Evolutionary conservation across 2,113 vertebrate genomes (phyloP), one percentile per base, ranked within the genome.

Genomic region (Pseudonaja textilis): DNA sequence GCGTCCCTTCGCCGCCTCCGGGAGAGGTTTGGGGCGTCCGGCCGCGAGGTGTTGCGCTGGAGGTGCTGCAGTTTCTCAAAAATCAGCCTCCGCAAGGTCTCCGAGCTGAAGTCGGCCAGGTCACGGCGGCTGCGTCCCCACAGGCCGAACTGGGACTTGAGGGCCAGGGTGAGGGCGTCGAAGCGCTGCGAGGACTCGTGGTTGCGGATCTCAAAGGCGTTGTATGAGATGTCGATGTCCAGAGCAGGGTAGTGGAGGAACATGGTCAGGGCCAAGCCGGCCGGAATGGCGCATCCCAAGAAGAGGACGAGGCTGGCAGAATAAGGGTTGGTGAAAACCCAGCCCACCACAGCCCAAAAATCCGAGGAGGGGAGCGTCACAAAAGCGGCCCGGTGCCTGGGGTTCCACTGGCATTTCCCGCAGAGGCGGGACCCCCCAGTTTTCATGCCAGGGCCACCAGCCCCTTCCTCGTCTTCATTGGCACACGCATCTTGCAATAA

Each of bases 211-310:
- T 99, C 99, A 0, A 99, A 99, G 87, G 99, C 99, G 0, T 99
- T 99, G 97, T 99, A 99, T 91, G 99, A 99, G 95, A 99, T 99
- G 96, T 99, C 99, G 0, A 99, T 99, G 93, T 99, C 99, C 97
- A 99, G 97, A 1, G 99, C 98, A 0, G 99, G 99, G 96, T 98
- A 99, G 97, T 97, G 98, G 89, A 99, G 97, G 95, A 99, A 99
- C 99, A 99, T 99, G 95, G 98, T 97, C 81, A 97, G 95, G 3
- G 99, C 98, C 22, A 99, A 97, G 89, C 97, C 95, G 1, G 98
- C 97, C 1, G 99, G 99, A 50, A 99, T 97, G 93, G 98, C 95
- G 93, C 99, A 98, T 74, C 98, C 98, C 45, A 98, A 95, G 92
- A 98, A 98, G 69, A 99, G 97, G 81, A 99, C 97, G 91, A 98